These are phyloP conservation scores for Hirundichthys speculiger DNA, from an alignment of 2,113 vertebrate genomes.

Conservation along the genomic window DNA sequence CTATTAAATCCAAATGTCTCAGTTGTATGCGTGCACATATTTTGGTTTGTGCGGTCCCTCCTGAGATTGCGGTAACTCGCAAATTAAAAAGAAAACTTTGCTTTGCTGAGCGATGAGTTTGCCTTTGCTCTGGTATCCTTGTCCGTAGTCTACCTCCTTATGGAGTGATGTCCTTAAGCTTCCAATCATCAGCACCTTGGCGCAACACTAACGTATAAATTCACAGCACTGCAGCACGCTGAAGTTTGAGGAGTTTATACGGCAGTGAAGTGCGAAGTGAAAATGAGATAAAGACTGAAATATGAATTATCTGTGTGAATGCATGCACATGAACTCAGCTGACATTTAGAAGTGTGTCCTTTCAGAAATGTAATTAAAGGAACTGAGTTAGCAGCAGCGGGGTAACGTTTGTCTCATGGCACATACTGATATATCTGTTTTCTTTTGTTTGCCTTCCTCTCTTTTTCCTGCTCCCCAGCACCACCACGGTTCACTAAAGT, in stretches of 20 bases:
- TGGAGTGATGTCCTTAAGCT: constrained; percentile 13
- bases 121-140: background rate
- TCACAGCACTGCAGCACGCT: background rate
- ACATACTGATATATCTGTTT: constrained; percentile 12
- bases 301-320: constrained; percentile 15
- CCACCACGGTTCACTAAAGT: constrained; percentile 90
- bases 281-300: constrained; percentile 8
- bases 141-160: constrained; percentile 1
- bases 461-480: constrained; percentile 51
- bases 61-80: background rate
- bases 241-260: background rate
- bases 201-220: constrained; percentile 27
- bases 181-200: constrained; percentile 17
- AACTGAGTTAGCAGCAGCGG: constrained; percentile 20
- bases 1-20: constrained; percentile 4
- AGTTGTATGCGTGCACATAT: background rate
- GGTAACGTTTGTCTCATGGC: background rate
- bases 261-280: background rate
- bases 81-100: background rate
- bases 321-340: constrained; percentile 1
- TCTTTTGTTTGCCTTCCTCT: background rate
- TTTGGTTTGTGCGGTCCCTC: background rate
- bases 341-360: constrained; percentile 30
- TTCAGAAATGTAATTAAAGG: constrained; percentile 42
- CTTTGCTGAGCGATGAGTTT: no score